Conservation (phyloP, 2,888 invertebrate genomes). For the Chrysolina americana region DNA sequence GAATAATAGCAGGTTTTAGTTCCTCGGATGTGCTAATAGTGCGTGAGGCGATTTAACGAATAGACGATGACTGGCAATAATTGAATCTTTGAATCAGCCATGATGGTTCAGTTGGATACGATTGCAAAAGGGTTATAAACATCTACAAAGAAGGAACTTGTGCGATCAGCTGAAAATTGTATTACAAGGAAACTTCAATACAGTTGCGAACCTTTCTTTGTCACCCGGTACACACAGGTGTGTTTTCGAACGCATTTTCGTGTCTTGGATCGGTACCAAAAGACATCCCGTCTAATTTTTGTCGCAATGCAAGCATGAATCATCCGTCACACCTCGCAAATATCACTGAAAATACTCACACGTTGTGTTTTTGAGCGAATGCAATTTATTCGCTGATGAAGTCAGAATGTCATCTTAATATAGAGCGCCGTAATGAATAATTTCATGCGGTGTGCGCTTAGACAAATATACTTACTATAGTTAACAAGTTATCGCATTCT, state of each 20-base stretch:
- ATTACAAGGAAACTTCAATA: too few relatives aligned
- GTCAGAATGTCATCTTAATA: slow-evolving; percentile 19
- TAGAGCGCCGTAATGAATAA: slow-evolving; percentile 13
- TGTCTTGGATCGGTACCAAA: slow-evolving; percentile 26
- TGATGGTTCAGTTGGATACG: too few relatives aligned
- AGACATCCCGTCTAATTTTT: slow-evolving; percentile 25
- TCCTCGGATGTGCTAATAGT: too few relatives aligned
- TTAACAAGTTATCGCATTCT: slow-evolving; percentile 10
- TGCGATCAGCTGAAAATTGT: too few relatives aligned
- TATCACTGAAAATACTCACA: slow-evolving; percentile 6
- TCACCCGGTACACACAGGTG: slow-evolving; percentile 2
- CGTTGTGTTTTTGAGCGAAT: slow-evolving; percentile 7
- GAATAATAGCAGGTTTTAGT: too few relatives aligned
- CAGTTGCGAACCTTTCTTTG: neutral
- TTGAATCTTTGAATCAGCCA: too few relatives aligned
- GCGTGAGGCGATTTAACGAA: too few relatives aligned
- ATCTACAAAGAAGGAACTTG: too few relatives aligned
- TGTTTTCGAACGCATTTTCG: neutral
- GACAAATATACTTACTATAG: slow-evolving; percentile 2
- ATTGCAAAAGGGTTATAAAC: too few relatives aligned
- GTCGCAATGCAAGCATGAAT: slow-evolving; percentile 5
- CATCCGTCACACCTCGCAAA: slow-evolving; percentile 18
- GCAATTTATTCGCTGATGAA: slow-evolving; percentile 15
- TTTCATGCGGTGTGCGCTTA: neutral
- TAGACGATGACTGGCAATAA: too few relatives aligned